Percentiles rank a stretch among this genome's conserved stretches.
phyloP scores from a whole-genome alignment of 2,888 invertebrate genomes.

The Cremastobaeus sp. region DNA sequence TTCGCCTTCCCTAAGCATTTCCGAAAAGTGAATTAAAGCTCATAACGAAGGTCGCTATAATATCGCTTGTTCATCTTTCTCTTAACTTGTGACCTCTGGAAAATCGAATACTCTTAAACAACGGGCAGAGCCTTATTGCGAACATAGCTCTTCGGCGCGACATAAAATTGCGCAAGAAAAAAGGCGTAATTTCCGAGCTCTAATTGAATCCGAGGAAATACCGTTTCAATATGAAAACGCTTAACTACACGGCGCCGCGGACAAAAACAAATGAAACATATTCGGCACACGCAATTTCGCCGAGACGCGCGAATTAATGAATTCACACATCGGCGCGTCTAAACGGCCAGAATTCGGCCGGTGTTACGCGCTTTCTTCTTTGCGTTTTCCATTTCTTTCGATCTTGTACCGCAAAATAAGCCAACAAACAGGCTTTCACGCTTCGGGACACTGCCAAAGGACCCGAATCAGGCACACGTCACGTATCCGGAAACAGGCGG shows the following conservation, averaged over 20 bases:
- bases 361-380: no score
- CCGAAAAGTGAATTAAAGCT: slow-evolving; percentile 29
- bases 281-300: no score
- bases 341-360: slow-evolving; percentile 18
- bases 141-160: slow-evolving; percentile 23
- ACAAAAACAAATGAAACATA: slow-evolving; percentile 13
- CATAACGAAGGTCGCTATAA: slow-evolving; percentile 30
- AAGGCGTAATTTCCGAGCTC: no score
- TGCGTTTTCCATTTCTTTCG: no score
- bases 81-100: slow-evolving; percentile 1
- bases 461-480: slow-evolving; percentile 26
- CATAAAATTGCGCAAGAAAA: no score
- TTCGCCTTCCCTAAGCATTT: slow-evolving; percentile 11
- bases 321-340: slow-evolving; percentile 27
- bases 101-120: slow-evolving; percentile 24
- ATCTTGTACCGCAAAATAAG: no score
- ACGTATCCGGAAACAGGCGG: slow-evolving; percentile 29
- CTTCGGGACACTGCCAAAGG: slow-evolving; percentile 35
- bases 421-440: slow-evolving; percentile 31
- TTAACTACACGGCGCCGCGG: slow-evolving; percentile 10
- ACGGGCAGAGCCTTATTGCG: slow-evolving; percentile 25
- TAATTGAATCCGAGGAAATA: slow-evolving; percentile 26
- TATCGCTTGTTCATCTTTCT: slow-evolving; percentile 32
- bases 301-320: slow-evolving; percentile 23
- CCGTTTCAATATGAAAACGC: slow-evolving; percentile 20